Evolutionary conservation across 2,888 invertebrate species (phyloP).

Genomic region (Buathra laborator): DNA sequence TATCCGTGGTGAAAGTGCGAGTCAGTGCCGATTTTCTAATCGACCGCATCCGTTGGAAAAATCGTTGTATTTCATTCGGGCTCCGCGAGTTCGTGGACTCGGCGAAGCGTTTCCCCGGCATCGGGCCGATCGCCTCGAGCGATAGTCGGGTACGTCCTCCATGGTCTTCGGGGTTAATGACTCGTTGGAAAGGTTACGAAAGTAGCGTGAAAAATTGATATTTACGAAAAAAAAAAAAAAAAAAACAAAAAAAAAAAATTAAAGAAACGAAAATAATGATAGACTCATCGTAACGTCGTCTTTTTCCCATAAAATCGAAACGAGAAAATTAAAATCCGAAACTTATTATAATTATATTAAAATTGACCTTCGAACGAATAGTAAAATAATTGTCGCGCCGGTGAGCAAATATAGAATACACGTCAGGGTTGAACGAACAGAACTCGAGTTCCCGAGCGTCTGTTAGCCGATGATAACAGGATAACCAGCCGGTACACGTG

Average conservation of each 20-base stretch:
- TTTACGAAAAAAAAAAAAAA: neutral
- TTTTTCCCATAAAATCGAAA: neutral
- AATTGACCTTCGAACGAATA: slow-evolving; percentile 31
- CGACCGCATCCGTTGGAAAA: slow-evolving; percentile 81
- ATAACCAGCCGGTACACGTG: slow-evolving; percentile 57
- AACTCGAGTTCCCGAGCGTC: slow-evolving; percentile 40
- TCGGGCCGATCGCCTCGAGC: slow-evolving; percentile 70
- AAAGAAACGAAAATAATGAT: neutral
- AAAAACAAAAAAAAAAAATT: neutral
- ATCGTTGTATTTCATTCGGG: slow-evolving; percentile 58
- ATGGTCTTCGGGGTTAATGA: slow-evolving; percentile 49
- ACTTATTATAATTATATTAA: neutral
- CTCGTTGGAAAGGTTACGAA: slow-evolving; percentile 41
- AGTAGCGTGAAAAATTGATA: slow-evolving; percentile 15
- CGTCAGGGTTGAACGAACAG: slow-evolving; percentile 58
- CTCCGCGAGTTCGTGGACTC: slow-evolving; percentile 45
- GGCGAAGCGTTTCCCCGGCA: slow-evolving; percentile 59
- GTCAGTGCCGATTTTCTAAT: slow-evolving; percentile 80
- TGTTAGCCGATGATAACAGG: slow-evolving; percentile 61
- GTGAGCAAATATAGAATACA: slow-evolving; percentile 2
- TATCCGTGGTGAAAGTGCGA: slow-evolving; percentile 79
- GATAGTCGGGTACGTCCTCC: slow-evolving; percentile 34
- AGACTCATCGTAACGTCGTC: neutral
- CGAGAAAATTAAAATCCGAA: too few relatives aligned
- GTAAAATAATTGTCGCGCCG: slow-evolving; percentile 18